These are phyloP conservation scores for Pedicia rivosa DNA, from an alignment of 2,888 invertebrate genomes.

Conservation along the genomic window DNA sequence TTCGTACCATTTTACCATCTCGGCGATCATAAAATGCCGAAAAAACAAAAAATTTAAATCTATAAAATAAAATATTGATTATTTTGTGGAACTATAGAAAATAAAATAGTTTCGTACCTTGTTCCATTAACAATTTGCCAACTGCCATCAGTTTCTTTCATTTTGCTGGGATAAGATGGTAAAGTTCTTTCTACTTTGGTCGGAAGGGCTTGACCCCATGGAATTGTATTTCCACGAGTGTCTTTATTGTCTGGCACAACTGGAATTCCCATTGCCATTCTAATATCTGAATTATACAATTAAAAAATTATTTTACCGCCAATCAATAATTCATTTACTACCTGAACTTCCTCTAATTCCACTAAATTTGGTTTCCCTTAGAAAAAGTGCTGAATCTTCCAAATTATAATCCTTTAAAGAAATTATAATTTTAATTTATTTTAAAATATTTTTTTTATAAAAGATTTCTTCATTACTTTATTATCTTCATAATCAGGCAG, in stretches of 20 bases:
- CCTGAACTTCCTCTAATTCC: constrained; percentile 1
- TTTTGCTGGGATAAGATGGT: constrained; percentile 46
- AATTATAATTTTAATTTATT: constrained; percentile 12
- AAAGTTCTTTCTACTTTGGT: constrained; percentile 32
- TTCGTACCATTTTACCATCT: constrained; percentile 48
- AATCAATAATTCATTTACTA: background rate
- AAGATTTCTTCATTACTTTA: constrained; percentile 30
- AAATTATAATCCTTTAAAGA: constrained; percentile 31
- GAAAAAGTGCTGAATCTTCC: constrained; percentile 24
- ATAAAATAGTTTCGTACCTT: no score
- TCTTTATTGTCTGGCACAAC: constrained; percentile 14
- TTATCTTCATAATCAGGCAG: constrained; percentile 56
- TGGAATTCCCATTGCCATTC: constrained; percentile 13
- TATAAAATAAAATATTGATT: no score
- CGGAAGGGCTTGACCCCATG: constrained; percentile 29
- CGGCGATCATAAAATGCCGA: constrained; percentile 78
- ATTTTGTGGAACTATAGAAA: no score
- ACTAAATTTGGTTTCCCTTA: constrained; percentile 30
- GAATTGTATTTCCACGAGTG: constrained; percentile 19
- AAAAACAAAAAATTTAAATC: constrained; percentile 77
- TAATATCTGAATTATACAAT: no score
- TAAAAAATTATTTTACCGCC: no score
- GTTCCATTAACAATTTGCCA: constrained; percentile 47
- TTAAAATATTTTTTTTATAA: constrained; percentile 1
- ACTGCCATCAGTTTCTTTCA: constrained; percentile 52